Percentiles rank a stretch among this genome's conserved stretches.
phyloP scores from a whole-genome alignment of 64 coral and sea anemone genomes.

The Astreopora myriophthalma region DNA sequence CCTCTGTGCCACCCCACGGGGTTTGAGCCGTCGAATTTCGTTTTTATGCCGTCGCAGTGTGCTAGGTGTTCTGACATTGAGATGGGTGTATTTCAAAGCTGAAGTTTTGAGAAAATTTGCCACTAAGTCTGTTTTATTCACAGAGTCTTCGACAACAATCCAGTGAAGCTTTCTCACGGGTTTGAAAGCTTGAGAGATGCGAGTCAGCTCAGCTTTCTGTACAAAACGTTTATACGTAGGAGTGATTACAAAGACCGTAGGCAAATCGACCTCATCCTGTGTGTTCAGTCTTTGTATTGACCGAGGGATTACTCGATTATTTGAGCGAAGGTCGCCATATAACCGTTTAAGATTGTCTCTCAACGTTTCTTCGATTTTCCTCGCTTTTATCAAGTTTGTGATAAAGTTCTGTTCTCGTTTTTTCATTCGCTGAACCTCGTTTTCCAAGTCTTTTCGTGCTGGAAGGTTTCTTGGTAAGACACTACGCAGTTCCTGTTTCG shows the following conservation, averaged over 20 bases:
- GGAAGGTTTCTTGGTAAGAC: not conserved
- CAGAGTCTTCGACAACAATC: slow-evolving; percentile 89
- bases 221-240: slow-evolving; percentile 85
- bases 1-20: slow-evolving; percentile 87
- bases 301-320: not conserved
- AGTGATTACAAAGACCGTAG: slow-evolving; percentile 73
- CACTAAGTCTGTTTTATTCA: slow-evolving; percentile 64
- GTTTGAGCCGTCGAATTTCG: slow-evolving; percentile 65
- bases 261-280: not conserved
- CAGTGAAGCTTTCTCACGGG: slow-evolving; percentile 78
- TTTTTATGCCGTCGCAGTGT: slow-evolving; percentile 54
- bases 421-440: not conserved
- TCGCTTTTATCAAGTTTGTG: not conserved
- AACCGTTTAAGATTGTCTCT: not conserved
- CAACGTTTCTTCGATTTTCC: not conserved
- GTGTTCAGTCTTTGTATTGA: not conserved
- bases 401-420: not conserved
- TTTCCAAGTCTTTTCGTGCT: not conserved
- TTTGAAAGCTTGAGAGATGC: slow-evolving; percentile 69
- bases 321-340: not conserved
- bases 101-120: slow-evolving; percentile 43
- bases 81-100: slow-evolving; percentile 80
- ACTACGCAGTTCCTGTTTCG: not conserved
- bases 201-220: slow-evolving; percentile 89
- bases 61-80: slow-evolving; percentile 75